These are phyloP conservation scores for Mystacornis crossleyi DNA, from an alignment of 2,113 vertebrate species.

Conservation along the genomic window DNA sequence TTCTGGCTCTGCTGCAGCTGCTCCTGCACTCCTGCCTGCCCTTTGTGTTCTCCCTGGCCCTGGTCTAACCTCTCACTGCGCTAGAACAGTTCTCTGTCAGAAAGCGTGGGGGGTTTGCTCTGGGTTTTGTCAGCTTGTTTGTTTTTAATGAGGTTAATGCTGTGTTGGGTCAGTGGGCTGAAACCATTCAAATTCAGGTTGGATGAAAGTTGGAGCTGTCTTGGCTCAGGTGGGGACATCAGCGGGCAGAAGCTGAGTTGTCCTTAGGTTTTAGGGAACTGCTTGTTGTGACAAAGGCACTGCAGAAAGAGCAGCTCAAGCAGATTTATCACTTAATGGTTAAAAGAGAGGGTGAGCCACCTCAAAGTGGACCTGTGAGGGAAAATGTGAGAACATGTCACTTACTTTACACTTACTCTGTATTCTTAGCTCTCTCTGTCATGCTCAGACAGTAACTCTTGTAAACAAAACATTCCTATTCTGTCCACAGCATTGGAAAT, in stretches of 20 bases:
- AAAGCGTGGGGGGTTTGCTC: fast-evolving
- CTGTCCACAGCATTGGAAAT: not conserved
- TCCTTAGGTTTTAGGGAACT: not conserved
- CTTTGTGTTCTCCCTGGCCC: not conserved
- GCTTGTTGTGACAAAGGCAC: not conserved
- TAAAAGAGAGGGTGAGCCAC: not conserved
- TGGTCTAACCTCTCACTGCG: not conserved
- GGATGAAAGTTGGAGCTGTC: not conserved
- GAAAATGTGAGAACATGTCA: not conserved
- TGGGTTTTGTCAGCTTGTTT: not conserved
- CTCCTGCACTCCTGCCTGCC: not conserved
- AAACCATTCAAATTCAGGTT: not conserved
- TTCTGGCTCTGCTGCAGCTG: not conserved
- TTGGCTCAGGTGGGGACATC: not conserved
- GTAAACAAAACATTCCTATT: not conserved
- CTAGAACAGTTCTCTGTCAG: not conserved
- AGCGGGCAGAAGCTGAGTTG: not conserved
- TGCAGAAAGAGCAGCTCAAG: not conserved
- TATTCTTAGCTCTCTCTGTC: not conserved
- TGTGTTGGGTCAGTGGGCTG: not conserved
- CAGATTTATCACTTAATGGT: not conserved
- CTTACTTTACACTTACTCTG: not conserved
- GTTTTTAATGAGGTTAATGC: not conserved
- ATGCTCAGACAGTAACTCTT: not conserved
- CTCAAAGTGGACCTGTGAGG: not conserved